Evolutionary conservation across 2,113 vertebrate genomes (phyloP).

Genomic region (Muntiacus muntjak): DNA sequence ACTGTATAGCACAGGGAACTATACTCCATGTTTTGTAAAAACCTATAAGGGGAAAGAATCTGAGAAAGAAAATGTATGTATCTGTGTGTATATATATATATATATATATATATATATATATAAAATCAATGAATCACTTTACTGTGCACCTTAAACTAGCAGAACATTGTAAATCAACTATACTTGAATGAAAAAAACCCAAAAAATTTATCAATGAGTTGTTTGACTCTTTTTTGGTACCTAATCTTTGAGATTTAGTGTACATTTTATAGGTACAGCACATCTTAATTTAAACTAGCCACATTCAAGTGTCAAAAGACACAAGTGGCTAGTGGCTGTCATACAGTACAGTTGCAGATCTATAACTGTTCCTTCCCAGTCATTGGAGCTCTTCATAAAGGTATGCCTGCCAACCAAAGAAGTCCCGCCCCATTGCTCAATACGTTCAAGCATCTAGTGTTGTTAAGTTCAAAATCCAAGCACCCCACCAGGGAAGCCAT

Average conservation of each 20-base stretch:
- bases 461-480: neutral
- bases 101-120: accelerated
- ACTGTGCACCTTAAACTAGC: neutral
- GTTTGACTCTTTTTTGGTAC: neutral
- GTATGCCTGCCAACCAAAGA: no score
- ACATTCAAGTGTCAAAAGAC: neutral
- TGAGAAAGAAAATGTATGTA: neutral
- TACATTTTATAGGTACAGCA: neutral
- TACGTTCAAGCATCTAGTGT: neutral
- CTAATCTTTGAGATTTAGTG: neutral
- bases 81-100: accelerated
- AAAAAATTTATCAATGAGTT: neutral
- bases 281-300: neutral
- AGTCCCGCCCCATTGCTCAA: neutral
- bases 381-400: neutral
- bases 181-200: neutral
- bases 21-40: neutral
- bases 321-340: neutral
- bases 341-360: neutral
- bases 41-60: neutral
- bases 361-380: neutral
- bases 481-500: accelerated
- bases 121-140: neutral
- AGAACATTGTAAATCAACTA: neutral
- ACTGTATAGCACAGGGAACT: neutral